Evolutionary conservation across 2,888 invertebrate genomes (phyloP).

Genomic region (Resseliella maxima): DNA sequence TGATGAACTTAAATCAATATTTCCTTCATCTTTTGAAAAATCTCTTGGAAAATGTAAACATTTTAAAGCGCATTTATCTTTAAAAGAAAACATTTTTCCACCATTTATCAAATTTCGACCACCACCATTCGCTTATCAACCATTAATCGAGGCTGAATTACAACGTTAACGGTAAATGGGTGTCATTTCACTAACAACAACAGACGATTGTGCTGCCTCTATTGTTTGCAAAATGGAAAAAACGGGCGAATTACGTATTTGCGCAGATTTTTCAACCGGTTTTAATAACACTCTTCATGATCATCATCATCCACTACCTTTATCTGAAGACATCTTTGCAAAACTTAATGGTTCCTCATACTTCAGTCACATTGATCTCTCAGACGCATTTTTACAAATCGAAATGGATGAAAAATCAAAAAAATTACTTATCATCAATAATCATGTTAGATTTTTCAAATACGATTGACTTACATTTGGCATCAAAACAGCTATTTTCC

Average conservation of each 20-base stretch:
- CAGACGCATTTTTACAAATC: constrained; percentile 60
- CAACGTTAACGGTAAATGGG: constrained; percentile 58
- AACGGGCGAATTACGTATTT: constrained; percentile 59
- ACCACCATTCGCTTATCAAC: constrained; percentile 59
- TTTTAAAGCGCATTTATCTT: constrained; percentile 58
- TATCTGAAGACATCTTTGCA: constrained; percentile 59
- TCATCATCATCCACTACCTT: constrained; percentile 59
- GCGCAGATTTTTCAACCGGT: constrained; percentile 60
- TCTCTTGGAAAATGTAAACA: constrained; percentile 58
- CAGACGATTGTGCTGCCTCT: constrained; percentile 60
- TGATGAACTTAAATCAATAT: constrained; percentile 52
- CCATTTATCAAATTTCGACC: constrained; percentile 59
- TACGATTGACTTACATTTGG: not conserved
- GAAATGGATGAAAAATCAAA: constrained; percentile 59
- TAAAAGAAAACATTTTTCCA: constrained; percentile 59
- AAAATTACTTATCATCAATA: constrained; percentile 57
- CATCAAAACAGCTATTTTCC: not conserved
- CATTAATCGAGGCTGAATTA: constrained; percentile 58
- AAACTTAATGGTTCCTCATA: constrained; percentile 58
- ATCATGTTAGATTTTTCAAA: not conserved
- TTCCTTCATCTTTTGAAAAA: constrained; percentile 58
- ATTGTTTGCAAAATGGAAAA: constrained; percentile 59
- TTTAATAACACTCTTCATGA: constrained; percentile 59
- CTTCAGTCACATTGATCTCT: constrained; percentile 59
- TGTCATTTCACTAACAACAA: constrained; percentile 59